These are phyloP conservation scores for Nemurella pictetii DNA, from an alignment of 2,888 invertebrate species.

Conservation along the genomic window DNA sequence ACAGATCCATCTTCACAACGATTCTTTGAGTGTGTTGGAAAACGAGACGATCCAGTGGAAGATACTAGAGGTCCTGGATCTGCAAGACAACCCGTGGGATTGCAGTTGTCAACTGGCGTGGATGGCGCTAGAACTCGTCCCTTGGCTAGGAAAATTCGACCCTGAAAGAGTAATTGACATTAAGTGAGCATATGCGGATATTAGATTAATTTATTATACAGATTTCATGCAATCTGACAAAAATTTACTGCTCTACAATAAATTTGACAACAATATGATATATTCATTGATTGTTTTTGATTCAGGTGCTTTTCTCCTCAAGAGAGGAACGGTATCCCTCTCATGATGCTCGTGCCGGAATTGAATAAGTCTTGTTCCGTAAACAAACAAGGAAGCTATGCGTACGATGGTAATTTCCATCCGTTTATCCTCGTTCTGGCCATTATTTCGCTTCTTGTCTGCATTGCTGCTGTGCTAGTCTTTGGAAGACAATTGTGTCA, in stretches of 20 bases:
- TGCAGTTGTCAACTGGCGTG: slow-evolving; percentile 36
- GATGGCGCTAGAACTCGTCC: slow-evolving; percentile 17
- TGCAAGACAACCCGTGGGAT: slow-evolving; percentile 36
- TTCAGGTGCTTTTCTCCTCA: neutral
- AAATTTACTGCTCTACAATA: too few relatives aligned
- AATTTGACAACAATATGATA: too few relatives aligned
- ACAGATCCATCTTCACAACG: slow-evolving; percentile 20
- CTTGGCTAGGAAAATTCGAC: neutral
- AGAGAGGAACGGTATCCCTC: neutral
- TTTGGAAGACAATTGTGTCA: neutral
- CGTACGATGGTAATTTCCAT: neutral
- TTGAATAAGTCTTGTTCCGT: neutral
- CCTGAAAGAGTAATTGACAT: slow-evolving; percentile 15
- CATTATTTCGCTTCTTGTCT: neutral
- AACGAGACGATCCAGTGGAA: slow-evolving; percentile 9
- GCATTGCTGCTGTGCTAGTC: neutral
- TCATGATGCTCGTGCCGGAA: neutral
- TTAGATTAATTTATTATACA: too few relatives aligned
- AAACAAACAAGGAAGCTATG: neutral
- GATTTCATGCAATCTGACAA: too few relatives aligned
- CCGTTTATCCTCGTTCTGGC: neutral
- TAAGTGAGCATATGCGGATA: too few relatives aligned
- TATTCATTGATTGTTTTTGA: neutral
- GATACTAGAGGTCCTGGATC: slow-evolving; percentile 15
- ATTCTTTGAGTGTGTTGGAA: slow-evolving; percentile 1